Conservation (phyloP, 1,140 invertebrate genomes). For the Saccostrea cuccullata region DNA sequence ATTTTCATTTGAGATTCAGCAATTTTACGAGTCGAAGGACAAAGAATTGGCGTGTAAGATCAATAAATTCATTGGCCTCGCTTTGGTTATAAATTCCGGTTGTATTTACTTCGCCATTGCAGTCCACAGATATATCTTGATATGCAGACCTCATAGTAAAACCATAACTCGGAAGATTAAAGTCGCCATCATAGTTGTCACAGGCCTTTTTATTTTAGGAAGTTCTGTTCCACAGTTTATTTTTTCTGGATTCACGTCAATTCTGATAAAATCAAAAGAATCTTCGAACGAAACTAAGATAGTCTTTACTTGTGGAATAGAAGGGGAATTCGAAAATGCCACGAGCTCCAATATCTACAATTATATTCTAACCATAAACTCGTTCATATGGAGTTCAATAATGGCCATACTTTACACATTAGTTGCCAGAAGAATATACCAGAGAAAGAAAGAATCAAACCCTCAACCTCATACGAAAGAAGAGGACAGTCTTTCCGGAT, state of each 20-base stretch:
- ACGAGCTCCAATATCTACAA: neutral
- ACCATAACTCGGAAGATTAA: neutral
- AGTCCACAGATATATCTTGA: neutral
- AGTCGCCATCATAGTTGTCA: neutral
- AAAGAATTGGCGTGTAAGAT: neutral
- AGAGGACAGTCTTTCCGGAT: neutral
- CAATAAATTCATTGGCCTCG: neutral
- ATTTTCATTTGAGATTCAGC: neutral
- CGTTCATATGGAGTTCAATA: neutral
- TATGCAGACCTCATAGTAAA: slow-evolving; percentile 8
- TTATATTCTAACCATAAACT: neutral
- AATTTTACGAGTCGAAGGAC: neutral
- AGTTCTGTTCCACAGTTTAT: neutral
- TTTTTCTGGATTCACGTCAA: neutral
- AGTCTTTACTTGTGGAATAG: neutral
- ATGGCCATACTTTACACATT: neutral
- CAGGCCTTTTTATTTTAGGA: neutral
- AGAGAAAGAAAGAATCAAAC: neutral
- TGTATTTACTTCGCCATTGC: neutral
- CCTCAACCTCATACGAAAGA: neutral
- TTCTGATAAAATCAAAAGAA: neutral
- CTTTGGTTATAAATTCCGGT: neutral
- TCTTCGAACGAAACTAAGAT: neutral
- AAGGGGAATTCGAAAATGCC: neutral
- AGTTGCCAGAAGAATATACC: neutral